Conservation (phyloP, 2,113 vertebrate genomes). For the Ondatra zibethicus region DNA sequence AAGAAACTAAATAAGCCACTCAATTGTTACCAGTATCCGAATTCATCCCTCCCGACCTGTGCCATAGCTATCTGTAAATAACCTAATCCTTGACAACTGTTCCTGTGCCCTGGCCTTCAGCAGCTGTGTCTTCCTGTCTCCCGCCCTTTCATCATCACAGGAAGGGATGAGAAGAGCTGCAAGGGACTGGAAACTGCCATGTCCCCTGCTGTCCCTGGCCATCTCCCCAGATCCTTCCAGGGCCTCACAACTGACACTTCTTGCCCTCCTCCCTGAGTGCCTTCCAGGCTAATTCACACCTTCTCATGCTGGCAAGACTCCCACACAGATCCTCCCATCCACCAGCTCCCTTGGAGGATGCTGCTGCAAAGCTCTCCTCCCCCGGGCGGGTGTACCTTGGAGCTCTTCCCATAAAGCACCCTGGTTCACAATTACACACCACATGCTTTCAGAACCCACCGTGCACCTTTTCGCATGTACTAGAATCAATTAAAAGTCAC, state of each 20-base stretch:
- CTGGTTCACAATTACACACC: constrained; percentile 54
- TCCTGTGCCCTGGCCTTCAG: background rate
- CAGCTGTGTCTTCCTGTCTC: constrained; percentile 9
- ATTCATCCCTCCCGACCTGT: background rate
- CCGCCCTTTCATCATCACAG: background rate
- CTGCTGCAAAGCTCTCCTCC: background rate
- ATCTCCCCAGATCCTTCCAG: background rate
- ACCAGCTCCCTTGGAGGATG: background rate
- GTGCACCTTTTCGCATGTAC: background rate
- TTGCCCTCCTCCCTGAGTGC: background rate
- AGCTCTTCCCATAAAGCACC: background rate
- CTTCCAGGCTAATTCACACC: background rate
- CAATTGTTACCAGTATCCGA: background rate
- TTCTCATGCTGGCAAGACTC: background rate
- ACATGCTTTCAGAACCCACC: background rate
- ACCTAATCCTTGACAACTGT: background rate
- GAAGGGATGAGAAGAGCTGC: background rate
- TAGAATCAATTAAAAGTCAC: constrained; percentile 47
- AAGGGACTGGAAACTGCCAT: background rate
- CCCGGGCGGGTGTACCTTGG: background rate
- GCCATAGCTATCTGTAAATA: background rate
- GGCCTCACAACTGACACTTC: background rate
- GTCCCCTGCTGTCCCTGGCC: background rate
- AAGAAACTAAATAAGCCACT: background rate
- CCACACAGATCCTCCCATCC: constrained; percentile 4